Evolutionary conservation across 2,113 vertebrate species (phyloP), one percentile per base, ranked within the genome.

Genomic region (Gasterosteus nipponicus): DNA sequence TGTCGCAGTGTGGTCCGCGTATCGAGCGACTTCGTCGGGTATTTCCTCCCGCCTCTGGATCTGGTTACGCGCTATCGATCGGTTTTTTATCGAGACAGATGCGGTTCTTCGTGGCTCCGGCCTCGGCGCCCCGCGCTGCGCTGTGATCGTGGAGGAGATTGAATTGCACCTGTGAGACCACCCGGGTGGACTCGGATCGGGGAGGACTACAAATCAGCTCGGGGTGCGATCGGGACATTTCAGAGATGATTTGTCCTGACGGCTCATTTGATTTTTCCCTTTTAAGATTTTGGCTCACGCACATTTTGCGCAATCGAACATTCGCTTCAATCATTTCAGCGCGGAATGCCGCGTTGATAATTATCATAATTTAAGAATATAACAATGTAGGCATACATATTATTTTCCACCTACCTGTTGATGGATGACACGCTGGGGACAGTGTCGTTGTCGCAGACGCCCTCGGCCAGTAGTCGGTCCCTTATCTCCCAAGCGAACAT

Each of bases 401-500:
- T 0, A 22, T 73, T 69, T 26, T 75, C 42, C 38, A 67, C 89
- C 81, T 96, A 99, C 97, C 97, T 97, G 96, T 99, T 99, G 94
- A 99, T 99, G 88, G 97, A 98, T 51, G 96, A 97, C 69, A 99
- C 97, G 82, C 97, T 99, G 86, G 97, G 97, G 35, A 99, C 97
- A 0, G 96, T 98, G 92, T 99, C 97, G 59, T 99, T 99, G 94
- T 99, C 97, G 77, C 98, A 99, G 68, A 99, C 96, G 72, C 95
- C 97, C 78, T 99, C 98, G 2, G 97, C 97, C 91, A 99, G 84
- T 61, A 99, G 95, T 89, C 97, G 94, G 94, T 99, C 98, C 16
- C 97, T 93, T 80, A 99, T 99, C 93, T 99, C 97, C 98, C 98
- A 99, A n/a, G 98, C 97, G 69, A 99, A 99, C 97, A 99, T 99